Evolutionary conservation across 2,888 invertebrate genomes (phyloP), one percentile per base, ranked within the genome.

Genomic region (Tipula vernalis): DNA sequence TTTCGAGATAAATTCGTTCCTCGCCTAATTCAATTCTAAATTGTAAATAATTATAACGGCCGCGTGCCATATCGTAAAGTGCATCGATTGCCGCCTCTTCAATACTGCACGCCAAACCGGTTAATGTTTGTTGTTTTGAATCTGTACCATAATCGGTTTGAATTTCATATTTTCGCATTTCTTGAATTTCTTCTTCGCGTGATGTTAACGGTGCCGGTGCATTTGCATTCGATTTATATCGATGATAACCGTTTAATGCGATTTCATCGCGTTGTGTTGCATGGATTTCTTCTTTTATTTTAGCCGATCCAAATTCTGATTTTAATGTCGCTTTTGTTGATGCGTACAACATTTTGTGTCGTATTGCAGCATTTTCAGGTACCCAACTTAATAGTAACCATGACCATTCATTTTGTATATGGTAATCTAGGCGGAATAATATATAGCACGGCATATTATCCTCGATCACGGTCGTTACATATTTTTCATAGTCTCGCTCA

Each of bases 331-430:
- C 98, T 92, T 98, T 98, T 0, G 99, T 99, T 0, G 98, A 98
- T 0, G 99, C 99, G 90, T 98, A 98, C 87, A 99, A 92, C 99
- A 99, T 99, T 92, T 99, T 99, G 90, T 98, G 96, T 87, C 99
- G 93, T 3, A 99, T 96, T 0, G 96, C 95, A 0, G 98, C 96
- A 87, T 94, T 94, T 90, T 99, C 99, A 0, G 99, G 99, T 0
- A 96, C 97, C 97, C 98, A 99, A 89, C 96, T 96, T 87, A 98
- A 95, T 87, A 98, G 93, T 8, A 99, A 91, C 99, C 99, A 99
- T 89, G 98, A 96, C 91, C 96, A 95, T 0, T 97, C 97, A 6
- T 95, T 93, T 12, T 96, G 94, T 88, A 95, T 95, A 90, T 95
- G 95, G 36, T 94, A 93, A 90, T 97, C 97, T 88, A 97, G 92